Conservation (phyloP, 1,140 invertebrate genomes). For the Drosophila insularis region DNA sequence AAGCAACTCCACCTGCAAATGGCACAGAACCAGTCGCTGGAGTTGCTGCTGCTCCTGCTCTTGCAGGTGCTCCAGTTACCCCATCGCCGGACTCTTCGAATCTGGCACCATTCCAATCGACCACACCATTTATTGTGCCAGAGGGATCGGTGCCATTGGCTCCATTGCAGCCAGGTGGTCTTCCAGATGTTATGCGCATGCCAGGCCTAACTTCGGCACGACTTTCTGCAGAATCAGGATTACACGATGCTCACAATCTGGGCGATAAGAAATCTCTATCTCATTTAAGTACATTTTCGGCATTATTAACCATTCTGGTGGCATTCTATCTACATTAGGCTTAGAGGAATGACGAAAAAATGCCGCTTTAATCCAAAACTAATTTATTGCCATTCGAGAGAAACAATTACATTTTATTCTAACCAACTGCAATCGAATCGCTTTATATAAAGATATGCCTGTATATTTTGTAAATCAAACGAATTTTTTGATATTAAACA, state of each 20-base stretch:
- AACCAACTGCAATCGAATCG: neutral
- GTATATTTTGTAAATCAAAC: slow-evolving; percentile 21
- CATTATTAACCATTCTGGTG: slow-evolving; percentile 52
- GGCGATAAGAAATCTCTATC: slow-evolving; percentile 17
- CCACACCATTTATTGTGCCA: slow-evolving; percentile 58
- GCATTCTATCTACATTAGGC: slow-evolving; percentile 60
- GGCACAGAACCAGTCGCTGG: slow-evolving; percentile 29
- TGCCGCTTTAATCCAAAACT: slow-evolving; percentile 4
- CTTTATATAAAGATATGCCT: slow-evolving; percentile 10
- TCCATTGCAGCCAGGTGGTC: slow-evolving; percentile 76
- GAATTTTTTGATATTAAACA: slow-evolving; percentile 21
- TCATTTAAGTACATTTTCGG: slow-evolving; percentile 44
- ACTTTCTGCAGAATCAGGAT: slow-evolving; percentile 55
- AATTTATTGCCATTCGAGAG: slow-evolving; percentile 17
- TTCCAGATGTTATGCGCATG: slow-evolving; percentile 81
- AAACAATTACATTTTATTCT: slow-evolving; percentile 8
- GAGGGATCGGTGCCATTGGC: slow-evolving; percentile 83
- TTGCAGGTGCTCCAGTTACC: slow-evolving; percentile 39
- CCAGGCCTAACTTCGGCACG: slow-evolving; percentile 65
- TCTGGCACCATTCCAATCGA: slow-evolving; percentile 62
- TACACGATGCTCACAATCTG: slow-evolving; percentile 54
- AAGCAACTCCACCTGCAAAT: slow-evolving; percentile 38
- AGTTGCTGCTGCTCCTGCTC: slow-evolving; percentile 48
- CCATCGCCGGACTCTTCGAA: slow-evolving; percentile 62
- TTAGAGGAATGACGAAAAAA: no score